Conservation (phyloP, 2,888 invertebrate species). For the Scaptomyza caliginosa region DNA sequence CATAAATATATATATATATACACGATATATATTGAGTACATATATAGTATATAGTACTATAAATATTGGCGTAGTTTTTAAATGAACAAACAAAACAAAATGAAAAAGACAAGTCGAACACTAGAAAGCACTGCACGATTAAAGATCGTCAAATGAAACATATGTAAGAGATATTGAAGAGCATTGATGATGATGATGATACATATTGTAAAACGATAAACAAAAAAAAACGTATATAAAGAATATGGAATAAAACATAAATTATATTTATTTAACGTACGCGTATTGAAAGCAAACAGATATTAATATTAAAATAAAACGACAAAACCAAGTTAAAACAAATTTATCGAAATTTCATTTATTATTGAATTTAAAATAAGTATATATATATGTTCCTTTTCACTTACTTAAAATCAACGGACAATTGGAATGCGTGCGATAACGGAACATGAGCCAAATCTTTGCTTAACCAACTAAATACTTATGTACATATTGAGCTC, state of each 20-base stretch:
- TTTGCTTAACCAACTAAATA: slow-evolving; percentile 14
- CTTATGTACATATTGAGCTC: slow-evolving; percentile 47
- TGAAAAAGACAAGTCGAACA: slow-evolving; percentile 26
- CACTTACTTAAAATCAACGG: slow-evolving; percentile 10
- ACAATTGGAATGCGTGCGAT: slow-evolving; percentile 41
- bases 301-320: slow-evolving; percentile 81
- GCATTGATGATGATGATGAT: slow-evolving; percentile 49
- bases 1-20: slow-evolving; percentile 34
- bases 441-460: slow-evolving; percentile 9
- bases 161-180: slow-evolving; percentile 4
- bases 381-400: too few species aligned
- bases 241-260: slow-evolving; percentile 58
- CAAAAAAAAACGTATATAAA: slow-evolving; percentile 46
- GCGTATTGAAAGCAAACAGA: slow-evolving; percentile 79
- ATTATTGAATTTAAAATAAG: slow-evolving; percentile 14
- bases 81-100: slow-evolving; percentile 18
- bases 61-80: slow-evolving; percentile 71
- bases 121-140: slow-evolving; percentile 48
- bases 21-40: slow-evolving; percentile 52
- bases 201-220: slow-evolving; percentile 75
- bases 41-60: slow-evolving; percentile 47
- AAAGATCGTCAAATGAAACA: slow-evolving; percentile 41
- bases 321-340: slow-evolving; percentile 66
- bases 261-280: slow-evolving; percentile 79
- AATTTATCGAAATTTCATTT: slow-evolving; percentile 24